Percentiles rank a stretch among this genome's conserved stretches.
These are phyloP conservation scores for Macroteleia sp. DNA, from an alignment of 2,888 invertebrate species.

Conservation along the genomic window DNA sequence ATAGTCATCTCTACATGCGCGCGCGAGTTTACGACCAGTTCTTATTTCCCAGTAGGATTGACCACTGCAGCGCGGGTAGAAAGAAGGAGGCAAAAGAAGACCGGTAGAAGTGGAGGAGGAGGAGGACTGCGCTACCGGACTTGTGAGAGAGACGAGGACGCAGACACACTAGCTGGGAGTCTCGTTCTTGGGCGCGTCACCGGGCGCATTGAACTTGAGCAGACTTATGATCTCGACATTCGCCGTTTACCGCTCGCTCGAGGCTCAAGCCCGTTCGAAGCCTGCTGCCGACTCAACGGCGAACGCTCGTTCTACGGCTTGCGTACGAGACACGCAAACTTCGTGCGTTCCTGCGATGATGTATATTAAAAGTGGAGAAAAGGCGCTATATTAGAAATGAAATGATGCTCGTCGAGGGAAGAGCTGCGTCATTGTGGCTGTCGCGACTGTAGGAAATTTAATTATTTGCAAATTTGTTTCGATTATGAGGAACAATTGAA, in stretches of 20 bases:
- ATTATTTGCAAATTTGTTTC: too few relatives aligned
- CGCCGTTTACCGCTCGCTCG: slow-evolving; percentile 55
- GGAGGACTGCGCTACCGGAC: slow-evolving; percentile 7
- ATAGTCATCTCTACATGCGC: slow-evolving; percentile 57
- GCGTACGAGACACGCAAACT: slow-evolving; percentile 37
- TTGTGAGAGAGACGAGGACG: slow-evolving; percentile 10
- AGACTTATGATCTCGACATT: slow-evolving; percentile 59
- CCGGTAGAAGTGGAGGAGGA: slow-evolving; percentile 32
- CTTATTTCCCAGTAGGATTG: slow-evolving; percentile 59
- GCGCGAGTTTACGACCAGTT: slow-evolving; percentile 59
- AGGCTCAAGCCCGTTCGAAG: slow-evolving; percentile 40
- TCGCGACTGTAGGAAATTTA: slow-evolving; percentile 35
- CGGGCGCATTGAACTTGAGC: slow-evolving; percentile 59
- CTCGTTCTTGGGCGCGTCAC: slow-evolving; percentile 60
- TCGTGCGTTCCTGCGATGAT: slow-evolving; percentile 22
- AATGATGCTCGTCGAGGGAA: slow-evolving; percentile 28
- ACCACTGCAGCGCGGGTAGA: slow-evolving; percentile 55
- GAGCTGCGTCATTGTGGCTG: slow-evolving; percentile 21
- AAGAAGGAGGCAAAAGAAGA: slow-evolving; percentile 43
- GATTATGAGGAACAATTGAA: too few relatives aligned
- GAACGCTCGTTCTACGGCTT: too few relatives aligned
- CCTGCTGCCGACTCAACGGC: slow-evolving; percentile 31
- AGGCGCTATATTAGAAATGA: slow-evolving; percentile 51
- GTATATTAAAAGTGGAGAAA: slow-evolving; percentile 44
- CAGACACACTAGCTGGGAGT: slow-evolving; percentile 9